These are phyloP conservation scores for Neosalanx taihuensis DNA, from an alignment of 2,797 vertebrate genomes.

Conservation along the genomic window DNA sequence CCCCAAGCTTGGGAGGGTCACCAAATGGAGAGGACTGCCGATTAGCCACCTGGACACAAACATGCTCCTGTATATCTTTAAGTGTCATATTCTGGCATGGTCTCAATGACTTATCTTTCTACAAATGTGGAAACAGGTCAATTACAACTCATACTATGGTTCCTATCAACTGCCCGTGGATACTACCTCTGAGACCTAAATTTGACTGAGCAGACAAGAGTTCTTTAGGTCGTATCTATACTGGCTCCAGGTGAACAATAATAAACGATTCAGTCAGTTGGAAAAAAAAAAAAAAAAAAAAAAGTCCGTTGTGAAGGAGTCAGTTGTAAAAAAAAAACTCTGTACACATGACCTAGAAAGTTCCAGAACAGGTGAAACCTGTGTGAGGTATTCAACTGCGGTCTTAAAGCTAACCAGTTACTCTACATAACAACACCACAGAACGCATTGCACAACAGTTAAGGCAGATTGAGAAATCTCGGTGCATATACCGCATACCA, in stretches of 20 bases:
- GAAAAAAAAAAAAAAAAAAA: neutral
- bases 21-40: too few species aligned
- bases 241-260: slow-evolving; percentile 18
- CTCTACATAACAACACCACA: slow-evolving; percentile 42
- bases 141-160: too few species aligned
- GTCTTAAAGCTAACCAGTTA: slow-evolving; percentile 51
- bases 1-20: too few species aligned
- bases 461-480: neutral
- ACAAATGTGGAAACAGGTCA: too few species aligned
- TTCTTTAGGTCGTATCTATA: neutral
- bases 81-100: neutral
- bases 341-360: slow-evolving; percentile 36
- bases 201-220: too few species aligned
- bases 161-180: too few species aligned
- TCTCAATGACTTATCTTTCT: too few species aligned
- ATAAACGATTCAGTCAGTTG: slow-evolving; percentile 6
- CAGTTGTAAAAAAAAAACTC: slow-evolving; percentile 9
- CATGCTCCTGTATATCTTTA: neutral
- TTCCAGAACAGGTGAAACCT: slow-evolving; percentile 31
- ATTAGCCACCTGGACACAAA: neutral
- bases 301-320: neutral
- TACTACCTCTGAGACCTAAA: too few species aligned
- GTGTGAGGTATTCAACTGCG: slow-evolving; percentile 41
- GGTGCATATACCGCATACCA: too few species aligned
- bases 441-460: slow-evolving; percentile 16